Conservation (phyloP, 2,797 vertebrate genomes). For the Pygocentrus nattereri region DNA sequence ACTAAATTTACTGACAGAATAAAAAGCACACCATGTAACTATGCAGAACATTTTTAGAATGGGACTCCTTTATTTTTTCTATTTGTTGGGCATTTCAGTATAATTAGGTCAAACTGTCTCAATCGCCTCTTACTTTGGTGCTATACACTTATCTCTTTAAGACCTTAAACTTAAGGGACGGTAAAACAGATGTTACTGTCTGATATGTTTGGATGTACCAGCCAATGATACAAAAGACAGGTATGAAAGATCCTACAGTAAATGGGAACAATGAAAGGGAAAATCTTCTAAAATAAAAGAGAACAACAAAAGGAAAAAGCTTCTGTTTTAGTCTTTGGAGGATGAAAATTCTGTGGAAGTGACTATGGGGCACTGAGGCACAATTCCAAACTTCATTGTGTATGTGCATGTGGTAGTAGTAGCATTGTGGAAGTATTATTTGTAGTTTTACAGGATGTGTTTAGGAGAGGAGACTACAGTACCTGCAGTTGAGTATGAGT, state of each 20-base stretch:
- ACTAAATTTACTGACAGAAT: not conserved
- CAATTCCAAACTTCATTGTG: not conserved
- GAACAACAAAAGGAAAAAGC: not conserved
- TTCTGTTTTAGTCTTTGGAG: not conserved
- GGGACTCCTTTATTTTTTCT: not conserved
- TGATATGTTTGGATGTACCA: not conserved
- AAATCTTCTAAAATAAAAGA: not conserved
- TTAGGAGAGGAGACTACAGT: conserved; percentile 44
- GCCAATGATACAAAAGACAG: not conserved
- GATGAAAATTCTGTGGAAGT: not conserved
- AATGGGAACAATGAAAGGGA: not conserved
- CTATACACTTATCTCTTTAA: too few species aligned
- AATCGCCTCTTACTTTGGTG: too few species aligned
- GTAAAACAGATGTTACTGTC: too few species aligned
- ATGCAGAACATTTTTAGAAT: not conserved
- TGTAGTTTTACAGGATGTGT: conserved; percentile 14
- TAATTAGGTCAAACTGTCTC: too few species aligned
- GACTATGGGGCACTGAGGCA: not conserved
- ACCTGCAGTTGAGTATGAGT: conserved; percentile 80
- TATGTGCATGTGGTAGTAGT: not conserved
- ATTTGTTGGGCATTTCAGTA: not conserved
- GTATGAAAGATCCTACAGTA: too few species aligned
- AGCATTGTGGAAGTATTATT: conserved; percentile 1
- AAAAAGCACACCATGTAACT: too few species aligned
- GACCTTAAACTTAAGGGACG: too few species aligned